Evolutionary conservation across 1,140 invertebrate genomes (phyloP).

Genomic region (Temnothorax curvispinosus): DNA sequence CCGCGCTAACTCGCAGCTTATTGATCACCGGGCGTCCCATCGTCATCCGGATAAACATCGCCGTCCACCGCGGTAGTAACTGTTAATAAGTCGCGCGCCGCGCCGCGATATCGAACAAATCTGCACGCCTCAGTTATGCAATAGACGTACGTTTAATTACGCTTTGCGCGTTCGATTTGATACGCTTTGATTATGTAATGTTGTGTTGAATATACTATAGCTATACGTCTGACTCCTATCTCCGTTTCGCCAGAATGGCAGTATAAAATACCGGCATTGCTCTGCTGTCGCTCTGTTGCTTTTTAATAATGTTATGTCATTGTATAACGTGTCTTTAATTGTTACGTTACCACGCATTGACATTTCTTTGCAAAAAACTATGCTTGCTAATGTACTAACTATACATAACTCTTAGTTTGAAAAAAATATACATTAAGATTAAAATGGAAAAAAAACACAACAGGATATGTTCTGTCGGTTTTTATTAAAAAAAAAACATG

Average conservation of each 20-base stretch:
- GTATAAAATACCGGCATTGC: not conserved
- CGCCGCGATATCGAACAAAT: not conserved
- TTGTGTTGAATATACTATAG: not conserved
- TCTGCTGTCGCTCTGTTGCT: not conserved
- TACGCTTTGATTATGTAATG: conserved; percentile 14
- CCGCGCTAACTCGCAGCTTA: conserved; percentile 28
- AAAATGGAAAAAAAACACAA: not conserved
- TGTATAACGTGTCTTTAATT: not conserved
- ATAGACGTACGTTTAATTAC: not conserved
- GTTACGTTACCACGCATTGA: not conserved
- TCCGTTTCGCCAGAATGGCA: not conserved
- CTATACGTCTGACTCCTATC: not conserved
- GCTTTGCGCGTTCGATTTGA: not conserved
- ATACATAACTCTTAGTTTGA: not conserved
- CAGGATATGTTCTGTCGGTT: not conserved
- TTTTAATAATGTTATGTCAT: not conserved
- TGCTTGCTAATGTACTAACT: not conserved
- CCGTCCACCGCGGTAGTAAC: not conserved
- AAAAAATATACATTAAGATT: not conserved
- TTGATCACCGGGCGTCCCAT: conserved; percentile 11
- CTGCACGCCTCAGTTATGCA: not conserved
- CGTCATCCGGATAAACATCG: not conserved
- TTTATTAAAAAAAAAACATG: conserved; percentile 1
- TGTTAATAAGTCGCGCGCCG: not conserved
- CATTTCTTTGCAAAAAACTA: not conserved